Percentiles rank a stretch among this genome's conserved stretches.
Evolutionary conservation across 1,140 invertebrate species (phyloP).

Genomic region (Heliconius eleuchia): DNA sequence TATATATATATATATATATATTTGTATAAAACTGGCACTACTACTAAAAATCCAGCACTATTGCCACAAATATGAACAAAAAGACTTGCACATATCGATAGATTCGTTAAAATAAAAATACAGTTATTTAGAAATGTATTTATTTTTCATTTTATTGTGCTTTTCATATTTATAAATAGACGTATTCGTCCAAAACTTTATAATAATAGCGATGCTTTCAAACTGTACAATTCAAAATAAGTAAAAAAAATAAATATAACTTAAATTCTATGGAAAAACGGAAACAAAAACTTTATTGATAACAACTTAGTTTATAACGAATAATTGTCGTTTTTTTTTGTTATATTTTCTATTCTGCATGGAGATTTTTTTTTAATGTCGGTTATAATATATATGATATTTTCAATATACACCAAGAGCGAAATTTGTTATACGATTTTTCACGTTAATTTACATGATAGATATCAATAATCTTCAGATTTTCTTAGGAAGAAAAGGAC

Average conservation of each 20-base stretch:
- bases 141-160: conserved; percentile 79
- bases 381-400: no score
- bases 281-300: conserved; percentile 43
- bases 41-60: not conserved
- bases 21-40: no score
- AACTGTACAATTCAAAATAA: conserved; percentile 65
- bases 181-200: conserved; percentile 55
- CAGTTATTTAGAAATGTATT: conserved; percentile 72
- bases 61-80: not conserved
- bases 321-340: not conserved
- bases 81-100: not conserved
- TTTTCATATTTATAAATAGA: conserved; percentile 70
- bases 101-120: conserved; percentile 19
- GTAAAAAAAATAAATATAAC: conserved; percentile 63
- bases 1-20: no score
- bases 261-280: conserved; percentile 64
- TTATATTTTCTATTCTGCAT: not conserved
- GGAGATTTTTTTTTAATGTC: not conserved
- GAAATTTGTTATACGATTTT: no score
- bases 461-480: not conserved
- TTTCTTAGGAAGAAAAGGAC: not conserved
- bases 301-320: not conserved
- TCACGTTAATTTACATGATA: not conserved
- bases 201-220: conserved; percentile 64
- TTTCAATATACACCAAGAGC: no score